phyloP scores from a whole-genome alignment of 1,140 invertebrate genomes.

The Hesperophylax magnus region DNA sequence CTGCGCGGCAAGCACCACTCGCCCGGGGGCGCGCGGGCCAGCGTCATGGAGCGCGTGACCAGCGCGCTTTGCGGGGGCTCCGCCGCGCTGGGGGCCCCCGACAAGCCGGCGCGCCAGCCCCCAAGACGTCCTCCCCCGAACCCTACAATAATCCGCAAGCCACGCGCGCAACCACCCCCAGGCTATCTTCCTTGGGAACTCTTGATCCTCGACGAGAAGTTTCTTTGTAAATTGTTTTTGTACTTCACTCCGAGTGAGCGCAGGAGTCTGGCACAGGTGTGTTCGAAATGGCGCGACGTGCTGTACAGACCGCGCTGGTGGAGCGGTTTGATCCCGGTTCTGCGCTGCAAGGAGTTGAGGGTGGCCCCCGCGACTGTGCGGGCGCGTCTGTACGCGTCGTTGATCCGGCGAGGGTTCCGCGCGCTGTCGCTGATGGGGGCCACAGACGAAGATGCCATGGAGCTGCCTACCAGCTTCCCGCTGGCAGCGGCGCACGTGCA shows the following conservation, averaged over 20 bases:
- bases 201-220: constrained; percentile 86
- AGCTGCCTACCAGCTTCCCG: constrained; percentile 88
- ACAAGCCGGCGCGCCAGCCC: constrained; percentile 50
- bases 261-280: constrained; percentile 84
- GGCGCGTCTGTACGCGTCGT: constrained; percentile 83
- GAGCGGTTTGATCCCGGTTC: constrained; percentile 84
- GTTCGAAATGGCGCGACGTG: constrained; percentile 87
- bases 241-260: constrained; percentile 88
- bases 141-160: constrained; percentile 60
- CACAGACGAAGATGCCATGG: constrained; percentile 89
- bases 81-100: constrained; percentile 64
- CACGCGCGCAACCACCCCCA: constrained; percentile 64
- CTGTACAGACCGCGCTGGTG: constrained; percentile 89
- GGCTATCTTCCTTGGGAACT: constrained; percentile 79
- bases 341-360: constrained; percentile 86
- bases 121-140: constrained; percentile 58
- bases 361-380: constrained; percentile 76
- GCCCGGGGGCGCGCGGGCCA: constrained; percentile 66
- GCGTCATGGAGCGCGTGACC: constrained; percentile 88
- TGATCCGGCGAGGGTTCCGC: constrained; percentile 89
- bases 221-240: constrained; percentile 86
- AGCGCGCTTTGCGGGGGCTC: constrained; percentile 83
- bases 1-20: constrained; percentile 77
- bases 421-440: constrained; percentile 87
- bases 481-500: constrained; percentile 86